Evolutionary conservation across 2,888 invertebrate species (phyloP), one percentile per base, ranked within the genome.

Genomic region (Pristionchus exspectatus): DNA sequence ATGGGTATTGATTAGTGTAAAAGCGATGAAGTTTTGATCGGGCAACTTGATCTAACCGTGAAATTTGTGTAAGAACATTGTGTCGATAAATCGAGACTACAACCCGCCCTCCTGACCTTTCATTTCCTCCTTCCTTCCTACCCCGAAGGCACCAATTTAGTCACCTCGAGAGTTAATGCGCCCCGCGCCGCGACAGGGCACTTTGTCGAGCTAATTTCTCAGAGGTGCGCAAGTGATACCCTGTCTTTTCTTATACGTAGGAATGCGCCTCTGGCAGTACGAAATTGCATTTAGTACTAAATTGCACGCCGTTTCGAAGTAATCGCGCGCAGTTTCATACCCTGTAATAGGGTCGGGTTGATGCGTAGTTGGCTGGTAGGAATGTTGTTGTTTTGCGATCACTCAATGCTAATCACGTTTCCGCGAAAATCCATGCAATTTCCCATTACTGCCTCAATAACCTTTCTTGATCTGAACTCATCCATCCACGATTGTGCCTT

Each of bases 141-240:
- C 81, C 81, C 50, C 63, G 24, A n/a, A 33, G 81, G 50, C 50
- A 44, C 50, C 27, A 81, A 81, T 81, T 54, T 16, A 27, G 44
- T 81, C 81, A 81, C 81, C 81, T 81, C 81, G 50, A 81, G 81
- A 81, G 81, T 50, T 27, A 50, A 50, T 81, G 74, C 30, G 74
- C n/a, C n/a, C n/a, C n/a, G n/a, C n/a, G n/a, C n/a, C 2, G 14
- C n/a, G 24, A 30, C 38, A 44, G 74, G 30, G 69, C 69, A 30
- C 69, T 33, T 14, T 30, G 30, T 44, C 16, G 50, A 24, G 81
- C 81, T 81, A 81, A 81, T 81, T 81, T 81, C 50, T n/a, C n/a
- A n/a, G n/a, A 38, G 38, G 2, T 2, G 81, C 2, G 81, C 16
- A n/a, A 81, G 50, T 54, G 81, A n/a, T 81, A n/a, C 63, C 59